Evolutionary conservation across 2,113 vertebrate species (phyloP).

Genomic region (Daubentonia madagascariensis): DNA sequence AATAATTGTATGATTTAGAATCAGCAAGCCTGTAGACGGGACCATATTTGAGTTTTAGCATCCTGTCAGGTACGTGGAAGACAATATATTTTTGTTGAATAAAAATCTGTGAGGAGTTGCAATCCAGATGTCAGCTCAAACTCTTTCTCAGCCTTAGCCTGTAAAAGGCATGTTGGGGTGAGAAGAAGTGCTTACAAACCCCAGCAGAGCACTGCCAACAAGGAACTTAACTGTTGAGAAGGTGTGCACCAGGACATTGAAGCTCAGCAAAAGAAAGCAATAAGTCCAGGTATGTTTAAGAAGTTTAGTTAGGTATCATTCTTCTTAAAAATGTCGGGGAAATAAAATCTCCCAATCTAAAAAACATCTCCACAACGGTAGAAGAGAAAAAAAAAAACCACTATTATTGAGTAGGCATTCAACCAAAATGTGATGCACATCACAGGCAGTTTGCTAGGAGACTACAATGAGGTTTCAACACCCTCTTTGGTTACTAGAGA

Average conservation of each 20-base stretch:
- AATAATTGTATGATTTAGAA: neutral
- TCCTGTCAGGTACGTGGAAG: neutral
- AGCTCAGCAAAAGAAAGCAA: neutral
- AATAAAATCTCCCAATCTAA: neutral
- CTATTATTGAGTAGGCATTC: neutral
- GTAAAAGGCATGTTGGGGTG: neutral
- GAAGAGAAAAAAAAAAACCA: neutral
- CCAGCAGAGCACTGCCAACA: neutral
- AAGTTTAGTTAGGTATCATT: neutral
- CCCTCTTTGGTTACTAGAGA: neutral
- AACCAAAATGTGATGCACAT: neutral
- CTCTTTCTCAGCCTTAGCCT: neutral
- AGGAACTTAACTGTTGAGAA: neutral
- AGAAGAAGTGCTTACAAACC: neutral
- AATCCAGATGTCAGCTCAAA: neutral
- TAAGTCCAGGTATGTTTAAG: neutral
- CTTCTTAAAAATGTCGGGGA: neutral
- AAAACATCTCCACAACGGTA: neutral
- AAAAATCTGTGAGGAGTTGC: neutral
- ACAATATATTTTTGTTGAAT: neutral
- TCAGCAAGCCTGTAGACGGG: neutral
- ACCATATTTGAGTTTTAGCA: neutral
- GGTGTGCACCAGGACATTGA: neutral
- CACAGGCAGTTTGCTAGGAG: neutral
- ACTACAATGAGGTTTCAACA: neutral